Percentiles rank a stretch among this genome's conserved stretches.
Evolutionary conservation across 2,888 invertebrate species (phyloP).

Genomic region (Rhingia campestris): DNA sequence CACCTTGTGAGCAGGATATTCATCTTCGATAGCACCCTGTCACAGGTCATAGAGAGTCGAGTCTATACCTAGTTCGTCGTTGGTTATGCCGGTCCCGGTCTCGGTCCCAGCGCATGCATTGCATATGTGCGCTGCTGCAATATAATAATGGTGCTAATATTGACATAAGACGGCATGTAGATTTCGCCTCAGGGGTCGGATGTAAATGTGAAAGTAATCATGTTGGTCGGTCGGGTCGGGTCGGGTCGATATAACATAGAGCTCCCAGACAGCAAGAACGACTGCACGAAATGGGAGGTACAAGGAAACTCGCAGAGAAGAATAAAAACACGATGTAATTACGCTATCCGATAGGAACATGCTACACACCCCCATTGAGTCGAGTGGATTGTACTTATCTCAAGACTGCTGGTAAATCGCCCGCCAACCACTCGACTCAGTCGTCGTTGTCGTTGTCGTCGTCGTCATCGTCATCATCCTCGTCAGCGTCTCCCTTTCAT

Average conservation of each 20-base stretch:
- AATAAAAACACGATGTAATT: slow-evolving; percentile 60
- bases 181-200: slow-evolving; percentile 50
- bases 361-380: slow-evolving; percentile 73
- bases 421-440: slow-evolving; percentile 60
- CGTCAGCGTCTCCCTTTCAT: slow-evolving; percentile 5
- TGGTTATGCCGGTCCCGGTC: background rate
- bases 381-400: slow-evolving; percentile 78
- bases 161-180: slow-evolving; percentile 66
- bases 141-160: slow-evolving; percentile 68
- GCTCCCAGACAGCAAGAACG: background rate
- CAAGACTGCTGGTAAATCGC: slow-evolving; percentile 73
- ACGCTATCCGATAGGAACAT: slow-evolving; percentile 66
- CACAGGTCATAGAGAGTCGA: background rate
- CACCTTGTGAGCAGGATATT: background rate
- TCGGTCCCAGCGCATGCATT: slow-evolving; percentile 5
- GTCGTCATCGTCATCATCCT: slow-evolving; percentile 35
- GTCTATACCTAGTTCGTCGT: too few relatives aligned
- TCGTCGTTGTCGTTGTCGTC: slow-evolving; percentile 42
- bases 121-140: slow-evolving; percentile 17
- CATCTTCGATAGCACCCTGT: slow-evolving; percentile 15
- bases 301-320: slow-evolving; percentile 34
- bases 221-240: slow-evolving; percentile 19
- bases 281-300: background rate
- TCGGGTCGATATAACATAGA: background rate
- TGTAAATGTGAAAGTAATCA: slow-evolving; percentile 51